These are phyloP conservation scores for Cephus cinctus DNA, from an alignment of 1,140 invertebrate species.

Conservation along the genomic window DNA sequence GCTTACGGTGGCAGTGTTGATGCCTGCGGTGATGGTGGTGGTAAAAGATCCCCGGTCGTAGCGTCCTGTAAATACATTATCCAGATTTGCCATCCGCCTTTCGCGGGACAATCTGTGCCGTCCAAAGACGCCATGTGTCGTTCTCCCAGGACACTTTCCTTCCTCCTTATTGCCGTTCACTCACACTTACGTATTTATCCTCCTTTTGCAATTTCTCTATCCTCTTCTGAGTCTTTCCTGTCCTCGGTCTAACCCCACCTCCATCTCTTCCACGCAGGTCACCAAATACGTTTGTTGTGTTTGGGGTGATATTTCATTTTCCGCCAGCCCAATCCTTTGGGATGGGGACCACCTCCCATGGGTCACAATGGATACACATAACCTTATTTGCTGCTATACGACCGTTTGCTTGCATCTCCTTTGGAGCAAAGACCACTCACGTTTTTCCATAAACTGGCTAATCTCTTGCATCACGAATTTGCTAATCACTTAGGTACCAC, in stretches of 20 bases:
- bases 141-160: conserved; percentile 7
- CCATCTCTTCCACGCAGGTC: background rate
- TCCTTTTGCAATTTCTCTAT: background rate
- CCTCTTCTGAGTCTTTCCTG: background rate
- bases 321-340: conserved; percentile 37
- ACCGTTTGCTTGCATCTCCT: conserved; percentile 17
- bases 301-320: conserved; percentile 47
- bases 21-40: no score
- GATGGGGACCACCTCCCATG: conserved; percentile 17
- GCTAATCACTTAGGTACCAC: no score
- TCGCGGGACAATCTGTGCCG: conserved; percentile 26
- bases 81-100: conserved; percentile 32
- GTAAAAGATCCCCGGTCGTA: no score
- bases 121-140: conserved; percentile 20
- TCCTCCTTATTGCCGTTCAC: conserved; percentile 20
- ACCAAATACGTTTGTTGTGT: conserved; percentile 29
- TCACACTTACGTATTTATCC: conserved; percentile 36
- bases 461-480: no score
- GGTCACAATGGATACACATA: conserved; percentile 32
- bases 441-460: no score
- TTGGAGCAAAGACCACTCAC: background rate
- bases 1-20: no score
- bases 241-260: background rate
- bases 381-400: conserved; percentile 38
- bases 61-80: conserved; percentile 37